These are phyloP conservation scores for Gryllus longicercus DNA, from an alignment of 2,888 invertebrate species.

Conservation along the genomic window DNA sequence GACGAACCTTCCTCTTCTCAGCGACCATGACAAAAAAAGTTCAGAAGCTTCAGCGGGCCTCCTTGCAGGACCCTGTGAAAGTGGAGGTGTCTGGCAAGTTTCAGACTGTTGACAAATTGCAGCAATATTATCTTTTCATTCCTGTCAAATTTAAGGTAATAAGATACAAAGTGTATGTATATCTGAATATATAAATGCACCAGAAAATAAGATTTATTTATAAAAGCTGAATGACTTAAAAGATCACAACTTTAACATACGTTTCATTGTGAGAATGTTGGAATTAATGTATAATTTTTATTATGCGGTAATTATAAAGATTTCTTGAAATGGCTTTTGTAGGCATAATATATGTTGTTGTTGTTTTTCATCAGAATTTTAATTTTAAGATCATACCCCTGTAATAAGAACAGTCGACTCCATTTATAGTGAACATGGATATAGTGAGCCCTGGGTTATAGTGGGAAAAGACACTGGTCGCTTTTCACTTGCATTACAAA, in stretches of 20 bases:
- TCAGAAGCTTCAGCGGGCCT: constrained; percentile 92
- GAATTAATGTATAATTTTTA: no score
- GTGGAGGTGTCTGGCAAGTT: constrained; percentile 96
- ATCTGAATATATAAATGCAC: constrained; percentile 22
- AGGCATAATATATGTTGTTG: not conserved
- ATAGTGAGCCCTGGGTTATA: no score
- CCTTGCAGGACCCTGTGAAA: constrained; percentile 88
- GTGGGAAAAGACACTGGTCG: no score
- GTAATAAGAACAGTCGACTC: not conserved
- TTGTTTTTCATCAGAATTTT: not conserved
- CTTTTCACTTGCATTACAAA: no score
- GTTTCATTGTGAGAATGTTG: no score
- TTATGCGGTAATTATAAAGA: no score
- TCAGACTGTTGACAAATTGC: constrained; percentile 94
- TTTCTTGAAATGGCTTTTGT: not conserved
- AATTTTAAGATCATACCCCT: not conserved
- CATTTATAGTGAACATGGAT: no score
- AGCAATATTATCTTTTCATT: constrained; percentile 92
- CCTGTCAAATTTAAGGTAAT: constrained; percentile 90
- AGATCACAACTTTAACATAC: no score
- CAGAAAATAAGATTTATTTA: no score
- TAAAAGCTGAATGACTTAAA: no score
- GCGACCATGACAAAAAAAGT: constrained; percentile 99
- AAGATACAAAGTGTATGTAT: constrained; percentile 35
- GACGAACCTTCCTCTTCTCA: constrained; percentile 91